phyloP scores from a whole-genome alignment of 2,888 invertebrate species.

The Macrophya alboannulata region DNA sequence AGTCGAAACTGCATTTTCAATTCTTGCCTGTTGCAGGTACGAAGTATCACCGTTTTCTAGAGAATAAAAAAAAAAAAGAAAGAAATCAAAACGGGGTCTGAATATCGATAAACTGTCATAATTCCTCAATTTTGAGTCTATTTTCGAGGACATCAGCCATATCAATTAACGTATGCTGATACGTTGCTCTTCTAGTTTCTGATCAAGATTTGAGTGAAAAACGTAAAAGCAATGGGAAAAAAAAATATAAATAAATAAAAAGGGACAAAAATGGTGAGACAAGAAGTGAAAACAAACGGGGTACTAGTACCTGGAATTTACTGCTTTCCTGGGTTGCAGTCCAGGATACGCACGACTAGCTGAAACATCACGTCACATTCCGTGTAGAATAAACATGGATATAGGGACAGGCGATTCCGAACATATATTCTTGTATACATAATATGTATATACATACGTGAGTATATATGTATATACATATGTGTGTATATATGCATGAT shows the following conservation, averaged over 20 bases:
- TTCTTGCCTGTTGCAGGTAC: background rate
- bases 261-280: background rate
- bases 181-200: background rate
- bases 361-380: slow-evolving; percentile 24
- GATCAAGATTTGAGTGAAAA: background rate
- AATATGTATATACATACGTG: background rate
- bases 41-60: background rate
- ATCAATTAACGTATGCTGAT: too few relatives aligned
- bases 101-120: background rate
- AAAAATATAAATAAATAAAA: too few relatives aligned
- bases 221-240: too few relatives aligned
- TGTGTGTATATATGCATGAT: background rate
- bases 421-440: background rate
- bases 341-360: background rate
- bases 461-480: too few relatives aligned
- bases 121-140: background rate
- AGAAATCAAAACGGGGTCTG: background rate
- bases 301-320: background rate
- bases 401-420: background rate
- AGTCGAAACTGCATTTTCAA: background rate
- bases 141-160: too few relatives aligned
- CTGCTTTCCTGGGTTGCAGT: background rate
- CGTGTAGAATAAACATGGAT: slow-evolving; percentile 3
- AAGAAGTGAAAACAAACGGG: background rate
- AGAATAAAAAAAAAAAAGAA: too few relatives aligned